A percentile compares a stretch with the other conserved stretches of the same genome.
phyloP scores from a whole-genome alignment of 2,797 vertebrate genomes.

The Myotis vivesi region DNA sequence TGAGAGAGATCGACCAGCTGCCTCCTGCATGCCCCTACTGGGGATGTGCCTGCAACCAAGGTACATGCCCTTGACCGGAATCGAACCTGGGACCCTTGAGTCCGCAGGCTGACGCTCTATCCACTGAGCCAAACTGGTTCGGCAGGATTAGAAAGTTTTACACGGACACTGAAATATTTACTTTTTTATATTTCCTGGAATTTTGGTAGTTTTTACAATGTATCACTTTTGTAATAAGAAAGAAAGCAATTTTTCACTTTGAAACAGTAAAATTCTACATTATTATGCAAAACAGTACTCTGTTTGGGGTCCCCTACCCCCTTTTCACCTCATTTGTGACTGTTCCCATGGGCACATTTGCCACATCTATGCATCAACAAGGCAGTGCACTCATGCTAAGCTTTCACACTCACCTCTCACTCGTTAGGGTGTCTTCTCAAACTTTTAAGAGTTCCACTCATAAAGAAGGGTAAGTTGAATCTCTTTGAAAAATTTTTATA shows the following conservation, averaged over 20 bases:
- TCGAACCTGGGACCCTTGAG: too few relatives aligned
- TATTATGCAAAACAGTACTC: not conserved
- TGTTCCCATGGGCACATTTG: not conserved
- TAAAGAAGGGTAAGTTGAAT: not conserved
- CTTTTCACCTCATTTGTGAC: not conserved
- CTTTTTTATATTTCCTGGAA: conserved; percentile 32
- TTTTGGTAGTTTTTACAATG: conserved; percentile 25
- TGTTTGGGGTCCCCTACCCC: not conserved
- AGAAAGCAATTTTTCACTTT: conserved; percentile 1
- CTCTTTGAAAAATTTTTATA: not conserved
- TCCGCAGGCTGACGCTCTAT: too few relatives aligned
- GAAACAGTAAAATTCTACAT: not conserved
- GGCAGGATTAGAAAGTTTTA: conserved; percentile 32
- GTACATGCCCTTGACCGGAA: too few relatives aligned
- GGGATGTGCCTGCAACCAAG: too few relatives aligned
- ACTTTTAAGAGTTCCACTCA: not conserved
- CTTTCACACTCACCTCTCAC: not conserved
- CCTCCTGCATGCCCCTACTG: too few relatives aligned
- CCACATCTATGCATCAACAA: too few relatives aligned
- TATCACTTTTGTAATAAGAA: conserved; percentile 17
- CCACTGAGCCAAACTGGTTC: too few relatives aligned
- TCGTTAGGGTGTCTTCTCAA: not conserved
- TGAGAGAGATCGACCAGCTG: too few relatives aligned
- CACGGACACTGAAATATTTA: not conserved
- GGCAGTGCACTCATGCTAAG: not conserved